Evolutionary conservation across 2,888 invertebrate genomes (phyloP), one percentile per base, ranked within the genome.

Genomic region (Synergus laeviventris): DNA sequence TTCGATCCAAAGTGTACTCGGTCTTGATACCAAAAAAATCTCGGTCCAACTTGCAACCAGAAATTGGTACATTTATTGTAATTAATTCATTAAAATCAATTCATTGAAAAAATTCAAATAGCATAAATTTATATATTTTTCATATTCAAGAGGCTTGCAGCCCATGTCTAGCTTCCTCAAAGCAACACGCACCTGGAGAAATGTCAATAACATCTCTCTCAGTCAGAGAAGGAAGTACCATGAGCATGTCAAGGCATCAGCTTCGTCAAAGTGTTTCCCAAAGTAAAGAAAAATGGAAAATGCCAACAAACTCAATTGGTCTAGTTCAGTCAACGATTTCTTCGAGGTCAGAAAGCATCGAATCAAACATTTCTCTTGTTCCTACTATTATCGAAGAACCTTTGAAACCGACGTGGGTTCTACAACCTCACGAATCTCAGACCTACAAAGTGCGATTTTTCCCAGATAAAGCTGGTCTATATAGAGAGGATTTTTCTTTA

Each of bases 361-460:
- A 12, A 24, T 75, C 70, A 8, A 16, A 54, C 31, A 7, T 70
- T 49, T 36, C 39, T 1, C n/a, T 16, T 36, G 16, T 31, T 1
- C n/a, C 18, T 31, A 56, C 56, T 9, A 21, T 59, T 14, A 70
- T 77, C 1, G 86, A 84, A 45, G 83, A 85, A 62, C 24, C 78
- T 49, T 66, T 86, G 24, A 83, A 85, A 59, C 75, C 87, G 14
- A 85, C 86, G 42, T 83, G 84, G 79, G 79, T 87, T 62, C 70
- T 90, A 24, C 74, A 82, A 62, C 86, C 90, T 2, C 77, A 81
- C 1, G 87, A 89, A 81, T 78, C 75, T 2, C 81, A 81, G 18
- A 81, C 60, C 31, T 89, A 87, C 45, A 84, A 83, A 74, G 78
- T 88, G 1, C 76, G 81, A 14, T 90, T 88, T 60, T 62, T 78